Percentiles rank a stretch among this genome's conserved stretches.
Conservation (phyloP, 2,797 vertebrate species). For the Scolopax bukidnonensis region DNA sequence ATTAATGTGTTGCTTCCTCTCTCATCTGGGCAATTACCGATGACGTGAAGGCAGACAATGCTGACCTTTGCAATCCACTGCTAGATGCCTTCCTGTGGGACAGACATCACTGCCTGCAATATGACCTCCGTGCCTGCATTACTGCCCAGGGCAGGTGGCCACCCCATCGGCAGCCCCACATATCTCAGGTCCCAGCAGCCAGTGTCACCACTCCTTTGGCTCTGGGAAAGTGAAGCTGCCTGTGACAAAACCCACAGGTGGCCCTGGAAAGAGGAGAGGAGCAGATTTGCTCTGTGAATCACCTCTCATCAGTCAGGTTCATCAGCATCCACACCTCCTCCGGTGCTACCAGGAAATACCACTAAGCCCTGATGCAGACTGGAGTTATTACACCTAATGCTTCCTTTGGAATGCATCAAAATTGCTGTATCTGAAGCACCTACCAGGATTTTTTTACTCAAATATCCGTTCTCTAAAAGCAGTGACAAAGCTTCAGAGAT, state of each 20-base stretch:
- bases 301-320: neutral
- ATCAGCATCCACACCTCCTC: neutral
- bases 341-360: neutral
- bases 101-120: neutral
- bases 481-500: neutral
- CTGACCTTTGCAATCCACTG: constrained; percentile 28
- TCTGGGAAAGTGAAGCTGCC: neutral
- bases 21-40: neutral
- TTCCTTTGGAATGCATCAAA: neutral
- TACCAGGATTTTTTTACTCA: neutral
- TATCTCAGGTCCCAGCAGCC: neutral
- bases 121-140: rapidly evolving
- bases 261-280: neutral
- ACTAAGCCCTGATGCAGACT: neutral
- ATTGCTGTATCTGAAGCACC: neutral
- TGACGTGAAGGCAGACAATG: neutral
- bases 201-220: neutral
- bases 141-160: neutral
- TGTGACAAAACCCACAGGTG: neutral
- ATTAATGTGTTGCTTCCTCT: constrained; percentile 51
- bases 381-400: neutral
- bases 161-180: neutral
- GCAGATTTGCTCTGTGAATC: constrained; percentile 15
- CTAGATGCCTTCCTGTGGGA: neutral
- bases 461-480: neutral